Conservation (phyloP, 2,113 vertebrate genomes). For the Gymnorhina tibicen region DNA sequence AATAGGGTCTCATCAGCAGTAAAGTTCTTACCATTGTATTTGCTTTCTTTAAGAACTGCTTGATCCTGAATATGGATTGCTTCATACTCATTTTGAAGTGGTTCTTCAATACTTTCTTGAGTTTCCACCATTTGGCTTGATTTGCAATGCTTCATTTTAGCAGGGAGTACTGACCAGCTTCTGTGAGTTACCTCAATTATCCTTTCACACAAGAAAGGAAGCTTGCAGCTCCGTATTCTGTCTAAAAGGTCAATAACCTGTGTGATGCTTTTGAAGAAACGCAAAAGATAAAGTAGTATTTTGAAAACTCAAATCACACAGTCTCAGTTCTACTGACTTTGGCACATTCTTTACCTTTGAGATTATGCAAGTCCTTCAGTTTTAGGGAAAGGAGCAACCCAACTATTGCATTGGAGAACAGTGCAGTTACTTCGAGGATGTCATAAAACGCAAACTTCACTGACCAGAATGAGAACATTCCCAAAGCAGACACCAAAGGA, state of each 20-base stretch:
- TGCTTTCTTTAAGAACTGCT: not conserved
- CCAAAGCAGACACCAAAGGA: not conserved
- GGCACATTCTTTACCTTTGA: not conserved
- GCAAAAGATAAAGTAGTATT: constrained; percentile 18
- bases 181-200: constrained; percentile 81
- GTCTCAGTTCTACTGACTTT: not conserved
- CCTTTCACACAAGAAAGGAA: constrained; percentile 83
- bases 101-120: constrained; percentile 8
- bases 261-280: constrained; percentile 80
- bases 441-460: not conserved
- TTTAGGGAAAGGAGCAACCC: not conserved
- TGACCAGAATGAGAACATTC: not conserved
- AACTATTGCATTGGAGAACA: not conserved
- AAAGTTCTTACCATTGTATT: constrained; percentile 60
- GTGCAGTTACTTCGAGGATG: not conserved
- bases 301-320: not conserved
- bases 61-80: constrained; percentile 29
- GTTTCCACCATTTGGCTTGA: constrained; percentile 62
- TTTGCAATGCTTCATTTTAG: constrained; percentile 74
- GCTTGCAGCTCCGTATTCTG: constrained; percentile 70
- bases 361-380: not conserved
- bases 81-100: constrained; percentile 2
- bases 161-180: constrained; percentile 83
- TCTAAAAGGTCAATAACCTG: constrained; percentile 88
- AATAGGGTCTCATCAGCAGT: not conserved